Conservation (phyloP, 2,113 vertebrate species). For the Climacteris rufus region DNA sequence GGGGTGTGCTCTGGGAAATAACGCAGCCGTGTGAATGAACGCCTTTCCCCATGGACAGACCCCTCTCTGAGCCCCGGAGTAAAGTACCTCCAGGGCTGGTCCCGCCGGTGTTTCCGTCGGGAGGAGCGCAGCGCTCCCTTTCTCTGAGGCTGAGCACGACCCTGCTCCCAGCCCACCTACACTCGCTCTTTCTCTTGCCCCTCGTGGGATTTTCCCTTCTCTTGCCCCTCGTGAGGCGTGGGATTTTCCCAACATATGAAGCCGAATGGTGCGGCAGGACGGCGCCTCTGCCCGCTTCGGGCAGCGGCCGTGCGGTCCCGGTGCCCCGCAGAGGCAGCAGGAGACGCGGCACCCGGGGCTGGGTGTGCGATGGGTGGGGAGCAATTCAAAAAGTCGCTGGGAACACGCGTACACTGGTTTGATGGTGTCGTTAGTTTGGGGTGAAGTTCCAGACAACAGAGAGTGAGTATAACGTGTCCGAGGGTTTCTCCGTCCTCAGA, state of each 20-base stretch:
- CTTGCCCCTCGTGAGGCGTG: too few relatives aligned
- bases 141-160: fast-evolving
- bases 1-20: neutral
- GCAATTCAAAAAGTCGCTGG: neutral
- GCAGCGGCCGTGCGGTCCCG: neutral
- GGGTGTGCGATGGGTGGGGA: fast-evolving
- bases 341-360: fast-evolving
- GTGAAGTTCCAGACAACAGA: neutral
- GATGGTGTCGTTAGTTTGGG: neutral
- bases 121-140: neutral
- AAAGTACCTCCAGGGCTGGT: neutral
- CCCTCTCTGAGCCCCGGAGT: neutral
- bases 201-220: neutral
- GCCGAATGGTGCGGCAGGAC: neutral
- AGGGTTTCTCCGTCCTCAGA: neutral
- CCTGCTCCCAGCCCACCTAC: neutral
- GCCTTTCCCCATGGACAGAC: neutral
- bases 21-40: neutral
- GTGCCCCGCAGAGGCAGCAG: neutral
- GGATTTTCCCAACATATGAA: fast-evolving
- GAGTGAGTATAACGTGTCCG: neutral
- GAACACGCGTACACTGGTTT: neutral
- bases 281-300: too few relatives aligned
- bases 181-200: too few relatives aligned
- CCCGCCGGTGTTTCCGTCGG: neutral